These are phyloP conservation scores for Lysandra coridon DNA, from an alignment of 2,888 invertebrate species.

Conservation along the genomic window DNA sequence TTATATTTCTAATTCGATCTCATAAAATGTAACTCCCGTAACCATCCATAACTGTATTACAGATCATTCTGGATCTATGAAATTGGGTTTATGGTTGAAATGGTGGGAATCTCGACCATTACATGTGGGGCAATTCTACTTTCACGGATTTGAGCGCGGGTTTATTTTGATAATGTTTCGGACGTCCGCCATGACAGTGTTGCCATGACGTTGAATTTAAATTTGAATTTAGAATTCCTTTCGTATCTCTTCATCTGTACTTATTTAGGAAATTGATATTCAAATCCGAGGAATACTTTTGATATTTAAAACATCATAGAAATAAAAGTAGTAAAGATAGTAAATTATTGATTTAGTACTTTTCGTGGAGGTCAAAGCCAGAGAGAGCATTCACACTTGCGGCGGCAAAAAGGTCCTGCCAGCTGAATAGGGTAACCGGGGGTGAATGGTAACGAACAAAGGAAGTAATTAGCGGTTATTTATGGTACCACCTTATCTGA, in stretches of 20 bases:
- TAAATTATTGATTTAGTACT: background rate
- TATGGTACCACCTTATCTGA: conserved; percentile 69
- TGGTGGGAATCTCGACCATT: conserved; percentile 17
- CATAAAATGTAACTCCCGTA: conserved; percentile 20
- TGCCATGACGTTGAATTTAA: conserved; percentile 11
- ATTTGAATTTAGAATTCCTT: background rate
- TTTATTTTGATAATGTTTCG: background rate
- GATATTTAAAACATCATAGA: too few species aligned
- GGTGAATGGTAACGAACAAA: conserved; percentile 45
- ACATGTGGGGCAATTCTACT: conserved; percentile 8
- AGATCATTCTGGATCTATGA: conserved; percentile 23
- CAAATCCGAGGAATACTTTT: background rate
- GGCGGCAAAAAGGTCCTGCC: background rate
- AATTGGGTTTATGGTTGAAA: conserved; percentile 15
- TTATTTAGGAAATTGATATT: background rate
- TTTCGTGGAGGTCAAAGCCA: background rate
- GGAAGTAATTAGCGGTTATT: conserved; percentile 73
- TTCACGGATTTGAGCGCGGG: conserved; percentile 10
- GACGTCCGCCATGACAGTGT: conserved; percentile 6
- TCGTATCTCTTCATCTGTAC: background rate
- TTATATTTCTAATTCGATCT: background rate
- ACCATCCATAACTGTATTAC: conserved; percentile 22
- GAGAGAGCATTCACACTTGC: conserved; percentile 1
- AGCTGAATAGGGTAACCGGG: conserved; percentile 15
- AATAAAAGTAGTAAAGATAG: too few species aligned